Percentiles rank a stretch among this genome's conserved stretches.
These are phyloP conservation scores for Polydrusus pterygomalis DNA, from an alignment of 2,888 invertebrate genomes.

Conservation along the genomic window DNA sequence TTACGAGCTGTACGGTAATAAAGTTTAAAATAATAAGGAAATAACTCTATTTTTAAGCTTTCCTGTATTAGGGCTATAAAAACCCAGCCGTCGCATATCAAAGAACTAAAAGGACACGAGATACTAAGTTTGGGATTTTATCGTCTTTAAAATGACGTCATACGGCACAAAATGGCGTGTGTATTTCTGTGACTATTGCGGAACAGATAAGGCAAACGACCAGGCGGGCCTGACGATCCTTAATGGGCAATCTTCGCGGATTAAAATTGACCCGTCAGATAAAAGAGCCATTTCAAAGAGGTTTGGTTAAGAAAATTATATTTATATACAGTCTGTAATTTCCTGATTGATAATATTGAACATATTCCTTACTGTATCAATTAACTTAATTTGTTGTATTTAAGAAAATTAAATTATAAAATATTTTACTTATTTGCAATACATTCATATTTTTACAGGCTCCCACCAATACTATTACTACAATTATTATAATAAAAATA, in stretches of 20 bases:
- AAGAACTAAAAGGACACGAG: constrained; percentile 41
- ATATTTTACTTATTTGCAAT: too few relatives aligned
- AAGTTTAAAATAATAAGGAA: constrained; percentile 8
- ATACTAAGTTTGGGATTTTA: constrained; percentile 32
- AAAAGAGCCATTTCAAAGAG: constrained; percentile 3
- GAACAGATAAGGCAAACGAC: constrained; percentile 47
- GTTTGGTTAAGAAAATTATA: constrained; percentile 50
- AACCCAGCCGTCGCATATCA: constrained; percentile 33
- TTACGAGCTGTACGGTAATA: not conserved
- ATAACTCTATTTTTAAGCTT: constrained; percentile 33
- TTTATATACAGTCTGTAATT: constrained; percentile 24
- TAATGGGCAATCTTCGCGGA: constrained; percentile 52
- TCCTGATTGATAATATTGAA: not conserved
- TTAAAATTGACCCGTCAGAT: constrained; percentile 55
- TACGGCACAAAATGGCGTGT: constrained; percentile 51
- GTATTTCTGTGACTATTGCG: constrained; percentile 54
- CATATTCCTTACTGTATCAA: not conserved
- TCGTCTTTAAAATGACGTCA: constrained; percentile 48
- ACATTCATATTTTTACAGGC: too few relatives aligned
- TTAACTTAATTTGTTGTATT: too few relatives aligned
- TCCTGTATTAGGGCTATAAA: constrained; percentile 41
- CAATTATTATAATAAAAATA: too few relatives aligned
- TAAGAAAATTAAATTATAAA: too few relatives aligned
- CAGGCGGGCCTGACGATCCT: constrained; percentile 41
- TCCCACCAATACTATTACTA: too few relatives aligned